Evolutionary conservation across 2,888 invertebrate genomes (phyloP), one percentile per base, ranked within the genome.

Genomic region (Idaea biselata): DNA sequence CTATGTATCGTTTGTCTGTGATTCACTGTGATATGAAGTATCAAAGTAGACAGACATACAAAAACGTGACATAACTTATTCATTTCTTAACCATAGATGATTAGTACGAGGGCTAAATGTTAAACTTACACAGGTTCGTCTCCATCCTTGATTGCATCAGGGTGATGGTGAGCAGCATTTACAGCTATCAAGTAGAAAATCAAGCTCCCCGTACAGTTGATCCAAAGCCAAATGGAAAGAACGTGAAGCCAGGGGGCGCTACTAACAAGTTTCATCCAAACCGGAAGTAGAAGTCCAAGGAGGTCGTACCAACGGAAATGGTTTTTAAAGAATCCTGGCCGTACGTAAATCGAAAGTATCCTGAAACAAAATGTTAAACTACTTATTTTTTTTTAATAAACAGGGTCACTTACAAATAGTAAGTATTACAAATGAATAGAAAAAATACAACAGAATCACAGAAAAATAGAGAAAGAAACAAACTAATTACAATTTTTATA

Each of bases 91-190:
- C n/a, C n/a, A n/a, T n/a, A n/a, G n/a, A n/a, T n/a, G n/a, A n/a
- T n/a, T n/a, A 25, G 44, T 8, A 6, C 3, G 2, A 8, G 44
- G 6, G 11, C 14, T 5, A 44, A 8, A 44, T 44, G 44, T 44
- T 16, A 1, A 63, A 63, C 58, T 72, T 69, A 85, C 85, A 73
- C 76, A 55, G 93, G 90, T 60, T 93, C 83, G 81, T 97, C 96
- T 1, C 96, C 96, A 74, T 96, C 96, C 78, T 97, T 97, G 74
- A 95, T 95, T 55, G 96, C 94, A 63, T 95, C 94, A 0, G 96
- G 96, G 80, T 97, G 96, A 77, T 97, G 96, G 87, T 97, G 97
- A 0, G 95, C 96, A 0, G 96, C 96, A 78, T 95, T 96, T 0
- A 96, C 76, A 1, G 95, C 96, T 63, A 96, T 94, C 1, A 93